Percentiles rank a stretch among this genome's conserved stretches.
phyloP scores from a whole-genome alignment of 2,113 vertebrate species.

The Gobio gobio region DNA sequence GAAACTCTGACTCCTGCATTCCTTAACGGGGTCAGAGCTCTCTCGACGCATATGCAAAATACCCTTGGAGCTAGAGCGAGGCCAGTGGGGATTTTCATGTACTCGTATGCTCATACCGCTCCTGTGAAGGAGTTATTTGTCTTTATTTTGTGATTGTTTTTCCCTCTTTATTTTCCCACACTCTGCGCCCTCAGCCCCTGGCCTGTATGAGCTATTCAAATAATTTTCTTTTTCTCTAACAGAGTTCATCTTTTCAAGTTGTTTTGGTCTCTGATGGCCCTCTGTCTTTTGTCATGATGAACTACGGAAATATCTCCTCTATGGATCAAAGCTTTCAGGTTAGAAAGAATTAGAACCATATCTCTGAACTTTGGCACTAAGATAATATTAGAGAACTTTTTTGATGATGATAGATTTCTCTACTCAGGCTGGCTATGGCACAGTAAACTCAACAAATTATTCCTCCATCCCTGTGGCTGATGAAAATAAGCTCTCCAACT shows the following conservation, averaged over 20 bases:
- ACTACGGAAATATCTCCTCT: slow-evolving; percentile 25
- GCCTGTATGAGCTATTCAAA: too few species aligned
- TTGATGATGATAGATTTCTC: neutral
- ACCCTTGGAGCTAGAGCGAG: too few species aligned
- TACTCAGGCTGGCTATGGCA: slow-evolving; percentile 26
- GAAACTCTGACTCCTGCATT: too few species aligned
- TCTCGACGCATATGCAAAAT: too few species aligned
- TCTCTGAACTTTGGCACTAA: neutral
- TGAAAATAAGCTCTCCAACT: neutral
- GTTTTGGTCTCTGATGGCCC: slow-evolving; percentile 7
- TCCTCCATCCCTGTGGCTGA: slow-evolving; percentile 3
- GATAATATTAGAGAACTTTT: neutral
- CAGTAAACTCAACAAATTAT: neutral
- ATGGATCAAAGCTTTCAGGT: neutral
- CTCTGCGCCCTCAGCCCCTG: too few species aligned
- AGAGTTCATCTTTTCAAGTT: slow-evolving; percentile 29
- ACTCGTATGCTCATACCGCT: too few species aligned
- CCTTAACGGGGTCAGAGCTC: too few species aligned
- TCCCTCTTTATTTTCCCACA: too few species aligned
- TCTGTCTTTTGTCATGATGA: slow-evolving; percentile 23
- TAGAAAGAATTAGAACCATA: neutral
- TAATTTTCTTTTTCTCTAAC: neutral
- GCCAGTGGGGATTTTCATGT: too few species aligned
- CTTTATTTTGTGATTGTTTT: too few species aligned
- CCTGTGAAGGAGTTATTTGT: too few species aligned